phyloP scores from a whole-genome alignment of 2,797 vertebrate genomes.

The Kryptopterus vitreolus region DNA sequence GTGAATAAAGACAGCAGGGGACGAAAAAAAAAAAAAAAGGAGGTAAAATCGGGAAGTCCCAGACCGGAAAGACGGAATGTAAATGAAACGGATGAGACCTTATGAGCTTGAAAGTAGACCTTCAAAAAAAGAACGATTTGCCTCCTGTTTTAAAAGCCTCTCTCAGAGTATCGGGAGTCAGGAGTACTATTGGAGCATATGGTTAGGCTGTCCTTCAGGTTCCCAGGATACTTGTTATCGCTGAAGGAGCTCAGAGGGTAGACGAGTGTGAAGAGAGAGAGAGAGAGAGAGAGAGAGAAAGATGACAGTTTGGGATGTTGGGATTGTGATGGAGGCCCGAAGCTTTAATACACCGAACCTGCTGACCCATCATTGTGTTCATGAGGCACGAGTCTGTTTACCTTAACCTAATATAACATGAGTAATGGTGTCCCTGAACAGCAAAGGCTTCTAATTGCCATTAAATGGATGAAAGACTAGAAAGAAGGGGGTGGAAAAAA shows the following conservation, averaged over 20 bases:
- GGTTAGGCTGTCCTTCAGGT: slow-evolving; percentile 38
- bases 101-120: slow-evolving; percentile 43
- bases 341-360: slow-evolving; percentile 22
- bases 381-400: slow-evolving; percentile 22
- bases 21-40: no score
- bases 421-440: slow-evolving; percentile 14
- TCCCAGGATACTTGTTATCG: slow-evolving; percentile 58
- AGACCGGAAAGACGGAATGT: slow-evolving; percentile 32
- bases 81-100: slow-evolving; percentile 47
- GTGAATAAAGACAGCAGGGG: slow-evolving; percentile 24
- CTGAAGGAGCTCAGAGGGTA: slow-evolving; percentile 39
- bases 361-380: slow-evolving; percentile 48
- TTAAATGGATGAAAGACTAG: slow-evolving; percentile 30
- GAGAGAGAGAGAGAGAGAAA: no score
- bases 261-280: slow-evolving; percentile 27
- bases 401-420: slow-evolving; percentile 17
- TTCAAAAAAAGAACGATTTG: slow-evolving; percentile 44
- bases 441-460: slow-evolving; percentile 29
- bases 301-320: slow-evolving; percentile 40
- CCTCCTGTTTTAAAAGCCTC: slow-evolving; percentile 43
- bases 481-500: neutral
- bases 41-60: slow-evolving; percentile 10
- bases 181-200: slow-evolving; percentile 40
- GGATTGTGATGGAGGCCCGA: slow-evolving; percentile 34
- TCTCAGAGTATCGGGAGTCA: slow-evolving; percentile 30